Percentiles rank a stretch among this genome's conserved stretches.
Evolutionary conservation across 2,113 vertebrate species (phyloP).

Genomic region (Hippopotamus amphibius): DNA sequence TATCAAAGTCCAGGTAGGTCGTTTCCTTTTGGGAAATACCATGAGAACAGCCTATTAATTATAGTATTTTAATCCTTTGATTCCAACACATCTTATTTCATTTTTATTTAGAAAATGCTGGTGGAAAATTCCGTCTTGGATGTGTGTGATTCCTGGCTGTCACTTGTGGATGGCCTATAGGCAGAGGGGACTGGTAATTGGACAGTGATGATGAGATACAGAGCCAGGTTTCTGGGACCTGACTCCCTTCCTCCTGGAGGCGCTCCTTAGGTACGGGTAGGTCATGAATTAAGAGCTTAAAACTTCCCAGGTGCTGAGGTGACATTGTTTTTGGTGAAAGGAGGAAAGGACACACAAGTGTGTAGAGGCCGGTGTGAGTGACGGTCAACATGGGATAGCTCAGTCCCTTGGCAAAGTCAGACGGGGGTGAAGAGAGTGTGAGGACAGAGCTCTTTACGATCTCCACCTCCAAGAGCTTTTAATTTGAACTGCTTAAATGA

Average conservation of each 20-base stretch:
- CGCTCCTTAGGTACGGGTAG: not conserved
- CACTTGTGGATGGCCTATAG: not conserved
- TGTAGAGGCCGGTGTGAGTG: not conserved
- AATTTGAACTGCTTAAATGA: not conserved
- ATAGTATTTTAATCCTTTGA: constrained; percentile 1
- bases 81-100: constrained; percentile 23
- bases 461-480: not conserved
- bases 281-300: not conserved
- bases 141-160: not conserved
- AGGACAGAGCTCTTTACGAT: not conserved
- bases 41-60: not conserved
- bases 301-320: not conserved
- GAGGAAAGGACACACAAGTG: not conserved
- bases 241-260: not conserved
- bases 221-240: not conserved
- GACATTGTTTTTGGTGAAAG: not conserved
- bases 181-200: not conserved
- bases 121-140: constrained; percentile 37
- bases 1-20: not conserved
- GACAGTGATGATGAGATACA: not conserved
- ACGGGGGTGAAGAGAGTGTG: not conserved
- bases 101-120: not conserved
- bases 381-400: not conserved
- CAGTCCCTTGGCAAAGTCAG: not conserved
- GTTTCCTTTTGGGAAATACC: constrained; percentile 64